Evolutionary conservation across 2,888 invertebrate genomes (phyloP).

Genomic region (Microctonus brassicae): DNA sequence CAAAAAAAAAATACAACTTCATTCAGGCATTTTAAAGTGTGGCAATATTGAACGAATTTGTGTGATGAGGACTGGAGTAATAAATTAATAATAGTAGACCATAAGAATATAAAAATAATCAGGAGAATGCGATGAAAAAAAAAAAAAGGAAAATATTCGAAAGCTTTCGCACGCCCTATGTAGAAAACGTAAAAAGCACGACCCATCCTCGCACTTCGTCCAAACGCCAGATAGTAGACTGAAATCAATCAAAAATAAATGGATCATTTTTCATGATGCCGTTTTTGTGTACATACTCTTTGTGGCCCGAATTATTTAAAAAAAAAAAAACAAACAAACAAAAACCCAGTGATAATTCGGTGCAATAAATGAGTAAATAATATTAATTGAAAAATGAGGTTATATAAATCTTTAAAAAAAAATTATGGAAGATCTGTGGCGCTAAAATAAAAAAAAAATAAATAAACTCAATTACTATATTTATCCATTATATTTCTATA

Average conservation of each 20-base stretch:
- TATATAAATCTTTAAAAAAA: slow-evolving; percentile 21
- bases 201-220: slow-evolving; percentile 67
- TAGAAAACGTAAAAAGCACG: slow-evolving; percentile 58
- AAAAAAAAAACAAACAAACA: no score
- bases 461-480: slow-evolving; percentile 20
- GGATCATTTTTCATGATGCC: slow-evolving; percentile 29
- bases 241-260: slow-evolving; percentile 63
- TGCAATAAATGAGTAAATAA: slow-evolving; percentile 34
- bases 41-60: neutral
- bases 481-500: neutral
- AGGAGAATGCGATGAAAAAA: slow-evolving; percentile 11
- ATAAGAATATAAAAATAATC: neutral
- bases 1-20: no score
- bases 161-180: slow-evolving; percentile 41
- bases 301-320: slow-evolving; percentile 44
- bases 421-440: slow-evolving; percentile 63
- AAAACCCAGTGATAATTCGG: slow-evolving; percentile 49
- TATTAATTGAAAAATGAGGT: neutral
- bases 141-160: slow-evolving; percentile 17
- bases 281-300: slow-evolving; percentile 45
- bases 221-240: slow-evolving; percentile 66
- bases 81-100: slow-evolving; percentile 4
- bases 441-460: slow-evolving; percentile 49
- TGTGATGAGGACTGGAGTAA: neutral
- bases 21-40: neutral